Evolutionary conservation across 2,113 vertebrate species (phyloP), one percentile per base, ranked within the genome.

Genomic region (Circaetus gallicus): DNA sequence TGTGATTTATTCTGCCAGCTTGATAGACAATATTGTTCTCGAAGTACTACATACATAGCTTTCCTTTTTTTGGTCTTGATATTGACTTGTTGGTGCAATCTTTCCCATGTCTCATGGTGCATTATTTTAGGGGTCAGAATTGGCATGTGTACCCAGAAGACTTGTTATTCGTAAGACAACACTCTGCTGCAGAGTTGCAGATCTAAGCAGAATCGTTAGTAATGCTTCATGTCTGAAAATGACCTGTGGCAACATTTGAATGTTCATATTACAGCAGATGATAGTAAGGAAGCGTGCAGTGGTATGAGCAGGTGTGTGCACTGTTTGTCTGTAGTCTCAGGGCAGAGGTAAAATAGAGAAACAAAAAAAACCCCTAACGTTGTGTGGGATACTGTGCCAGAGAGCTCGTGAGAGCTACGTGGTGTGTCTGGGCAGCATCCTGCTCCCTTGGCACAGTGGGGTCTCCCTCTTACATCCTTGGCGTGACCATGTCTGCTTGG

Each of bases 401-500:
- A 36, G 42, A 59, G 70, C 45, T 53, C 28, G 29, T 38, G 43
- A 28, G 20, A 45, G 28, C 71, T 71, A 1, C 0, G 0, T 55
- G 26, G 11, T 43, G 25, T 42, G 59, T 72, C 77, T 95, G 58
- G 36, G 58, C 63, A 81, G 34, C 50, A 32, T 73, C 69, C 72
- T 40, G 29, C 61, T 67, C 47, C 25, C 50, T 62, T 7, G 5
- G 45, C 61, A 22, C 29, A 10, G n/a, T 11, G 67, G 43, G 14
- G 11, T 67, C 10, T 71, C 32, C 12, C 4, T 62, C 40, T 59
- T 52, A 8, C 3, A 11, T 74, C 29, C 19, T 65, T 77, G 50
- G 21, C 2, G 0, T 61, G 47, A 32, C 56, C 3, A 0, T 4
- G 45, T 61, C 61, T 0, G 0, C 49, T 56, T 83, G 76, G 13